These are phyloP conservation scores for Helicoverpa armigera DNA, from an alignment of 1,140 invertebrate genomes.

Conservation along the genomic window DNA sequence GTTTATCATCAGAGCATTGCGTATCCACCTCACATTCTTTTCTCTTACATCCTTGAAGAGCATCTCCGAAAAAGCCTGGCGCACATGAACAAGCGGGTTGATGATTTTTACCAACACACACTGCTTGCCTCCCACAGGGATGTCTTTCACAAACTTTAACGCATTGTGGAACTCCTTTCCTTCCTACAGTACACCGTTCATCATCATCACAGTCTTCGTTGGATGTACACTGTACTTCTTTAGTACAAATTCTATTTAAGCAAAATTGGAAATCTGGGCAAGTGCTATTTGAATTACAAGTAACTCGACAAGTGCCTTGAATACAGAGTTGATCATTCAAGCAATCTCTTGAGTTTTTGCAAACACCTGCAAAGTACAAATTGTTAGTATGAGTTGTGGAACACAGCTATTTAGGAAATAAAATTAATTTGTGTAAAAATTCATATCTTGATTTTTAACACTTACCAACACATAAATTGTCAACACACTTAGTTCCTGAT, in stretches of 20 bases:
- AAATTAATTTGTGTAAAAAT: background rate
- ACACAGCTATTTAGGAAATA: background rate
- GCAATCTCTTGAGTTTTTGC: constrained; percentile 92
- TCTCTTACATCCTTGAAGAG: constrained; percentile 91
- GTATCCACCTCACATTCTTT: constrained; percentile 91
- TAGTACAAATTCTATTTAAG: constrained; percentile 93
- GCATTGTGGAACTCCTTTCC: constrained; percentile 92
- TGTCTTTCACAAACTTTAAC: constrained; percentile 90
- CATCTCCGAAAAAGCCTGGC: constrained; percentile 92
- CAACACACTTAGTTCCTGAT: constrained; percentile 92
- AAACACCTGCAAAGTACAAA: constrained; percentile 87
- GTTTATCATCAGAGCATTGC: constrained; percentile 93
- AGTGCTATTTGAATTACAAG: constrained; percentile 91
- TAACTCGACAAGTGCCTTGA: constrained; percentile 92
- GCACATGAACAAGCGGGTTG: constrained; percentile 92
- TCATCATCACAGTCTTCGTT: constrained; percentile 90
- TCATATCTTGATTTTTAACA: constrained; percentile 41
- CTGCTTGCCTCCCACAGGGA: constrained; percentile 93
- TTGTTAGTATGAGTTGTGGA: background rate
- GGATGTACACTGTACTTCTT: constrained; percentile 91
- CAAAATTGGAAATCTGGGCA: constrained; percentile 95
- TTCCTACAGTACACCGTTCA: constrained; percentile 81
- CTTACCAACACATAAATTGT: constrained; percentile 92
- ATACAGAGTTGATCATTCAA: constrained; percentile 93
- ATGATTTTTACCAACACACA: constrained; percentile 91